A percentile compares a stretch with the other conserved stretches of the same genome.
These are phyloP conservation scores for Parnassius smintheus DNA, from an alignment of 2,888 invertebrate species.

Conservation along the genomic window DNA sequence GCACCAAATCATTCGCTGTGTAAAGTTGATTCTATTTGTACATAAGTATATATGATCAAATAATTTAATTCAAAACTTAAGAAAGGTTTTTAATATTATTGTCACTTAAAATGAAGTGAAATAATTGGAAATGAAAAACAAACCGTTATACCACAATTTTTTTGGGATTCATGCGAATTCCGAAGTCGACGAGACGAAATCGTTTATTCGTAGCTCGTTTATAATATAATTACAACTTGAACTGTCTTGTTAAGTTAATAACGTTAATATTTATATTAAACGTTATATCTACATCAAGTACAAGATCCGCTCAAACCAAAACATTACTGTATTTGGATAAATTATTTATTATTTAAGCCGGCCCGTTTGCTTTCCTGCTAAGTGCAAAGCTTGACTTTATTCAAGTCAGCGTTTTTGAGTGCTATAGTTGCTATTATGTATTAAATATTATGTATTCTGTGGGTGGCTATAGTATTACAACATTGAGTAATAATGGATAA, in stretches of 20 bases:
- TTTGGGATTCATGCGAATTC: too few species aligned
- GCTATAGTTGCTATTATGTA: not conserved
- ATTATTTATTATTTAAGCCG: conserved; percentile 6
- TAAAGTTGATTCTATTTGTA: too few species aligned
- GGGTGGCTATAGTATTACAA: not conserved
- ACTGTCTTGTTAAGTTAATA: not conserved
- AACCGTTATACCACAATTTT: too few species aligned
- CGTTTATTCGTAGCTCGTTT: not conserved
- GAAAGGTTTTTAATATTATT: too few species aligned
- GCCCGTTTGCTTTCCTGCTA: conserved; percentile 12
- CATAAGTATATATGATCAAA: too few species aligned
- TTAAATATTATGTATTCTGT: too few species aligned
- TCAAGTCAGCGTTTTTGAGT: conserved; percentile 6
- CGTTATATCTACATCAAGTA: conserved; percentile 1
- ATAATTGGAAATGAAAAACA: too few species aligned
- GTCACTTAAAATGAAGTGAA: too few species aligned
- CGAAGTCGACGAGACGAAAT: too few species aligned
- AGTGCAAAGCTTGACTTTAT: conserved; percentile 19
- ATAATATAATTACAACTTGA: not conserved
- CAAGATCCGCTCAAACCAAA: conserved; percentile 14
- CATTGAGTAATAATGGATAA: not conserved
- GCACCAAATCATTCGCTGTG: too few species aligned
- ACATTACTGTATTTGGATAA: conserved; percentile 13
- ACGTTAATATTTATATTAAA: not conserved
- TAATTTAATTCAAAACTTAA: too few species aligned